Evolutionary conservation across 2,888 invertebrate genomes (phyloP), one percentile per base, ranked within the genome.

Genomic region (Coecobrya sp.): DNA sequence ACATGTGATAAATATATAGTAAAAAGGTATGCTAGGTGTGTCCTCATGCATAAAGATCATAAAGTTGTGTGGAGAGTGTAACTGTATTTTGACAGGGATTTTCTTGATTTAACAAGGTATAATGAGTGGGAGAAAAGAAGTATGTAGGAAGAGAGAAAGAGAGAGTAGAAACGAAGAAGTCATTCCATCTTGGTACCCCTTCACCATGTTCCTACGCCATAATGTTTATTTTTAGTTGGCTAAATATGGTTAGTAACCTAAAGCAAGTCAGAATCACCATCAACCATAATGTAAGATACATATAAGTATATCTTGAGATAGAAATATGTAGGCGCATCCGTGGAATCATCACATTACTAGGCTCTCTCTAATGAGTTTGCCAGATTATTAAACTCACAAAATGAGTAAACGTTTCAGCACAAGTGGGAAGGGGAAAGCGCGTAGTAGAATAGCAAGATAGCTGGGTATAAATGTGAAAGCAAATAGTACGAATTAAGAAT

Each of bases 31-130:
- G 10, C 3, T 55, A 70, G 30, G 68, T 36, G 36, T 8, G 68
- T 36, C 30, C 7, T n/a, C 30, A 70, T 10, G 68, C n/a, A 70
- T 70, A 7, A 70, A 70, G 36, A 19, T 84, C 27, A 62, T 42
- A 25, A 42, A 84, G 42, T 59, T n/a, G 36, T 42, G 42, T 42
- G 19, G 7, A n/a, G 8, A 70, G 4, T 22, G 68, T 73, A 27
- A n/a, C 10, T 42, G 36, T 49, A 45, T 49, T 76, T 22, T 25
- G 81, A 55, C 55, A 27, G 30, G 27, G 59, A 81, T 81, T 81
- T 81, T 81, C 36, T 84, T 84, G 19, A 84, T 62, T 84, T 84
- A 84, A 84, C 62, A 84, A 62, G n/a, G 52, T 27, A 68, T 8
- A 30, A 27, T 13, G 25, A 68, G 68, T n/a, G n/a, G n/a, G n/a